Evolutionary conservation across 1,140 invertebrate genomes (phyloP).

Genomic region (Drosophila triauraria): DNA sequence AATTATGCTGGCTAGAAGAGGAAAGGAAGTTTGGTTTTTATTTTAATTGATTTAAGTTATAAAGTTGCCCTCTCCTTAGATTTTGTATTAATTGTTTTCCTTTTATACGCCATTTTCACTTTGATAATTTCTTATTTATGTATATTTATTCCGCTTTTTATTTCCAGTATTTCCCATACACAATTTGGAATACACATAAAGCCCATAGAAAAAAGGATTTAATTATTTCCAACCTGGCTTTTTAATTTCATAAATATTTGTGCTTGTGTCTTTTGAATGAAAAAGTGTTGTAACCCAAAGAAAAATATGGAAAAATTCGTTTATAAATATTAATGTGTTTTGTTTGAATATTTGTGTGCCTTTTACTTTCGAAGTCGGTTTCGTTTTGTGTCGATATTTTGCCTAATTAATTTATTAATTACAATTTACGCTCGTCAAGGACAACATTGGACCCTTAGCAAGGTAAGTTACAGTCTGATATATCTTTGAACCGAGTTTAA

Average conservation of each 20-base stretch:
- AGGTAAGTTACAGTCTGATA: slow-evolving; percentile 17
- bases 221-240: slow-evolving; percentile 33
- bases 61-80: neutral
- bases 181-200: slow-evolving; percentile 37
- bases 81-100: neutral
- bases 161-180: slow-evolving; percentile 43
- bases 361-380: slow-evolving; percentile 27
- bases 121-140: slow-evolving; percentile 14
- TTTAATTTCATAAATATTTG: slow-evolving; percentile 35
- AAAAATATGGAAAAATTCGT: slow-evolving; percentile 13
- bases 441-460: neutral
- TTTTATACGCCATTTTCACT: neutral
- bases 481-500: slow-evolving; percentile 20
- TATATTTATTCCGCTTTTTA: slow-evolving; percentile 11
- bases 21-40: neutral
- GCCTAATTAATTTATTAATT: slow-evolving; percentile 39
- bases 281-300: slow-evolving; percentile 20
- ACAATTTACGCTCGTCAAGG: slow-evolving; percentile 7
- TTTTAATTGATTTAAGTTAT: neutral
- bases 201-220: slow-evolving; percentile 41
- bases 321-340: slow-evolving; percentile 43
- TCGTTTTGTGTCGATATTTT: slow-evolving; percentile 39
- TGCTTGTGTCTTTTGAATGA: slow-evolving; percentile 36
- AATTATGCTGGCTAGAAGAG: neutral
- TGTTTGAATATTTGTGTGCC: slow-evolving; percentile 27